Conservation (phyloP, 2,888 invertebrate genomes). For the Ernsta delagoae region DNA sequence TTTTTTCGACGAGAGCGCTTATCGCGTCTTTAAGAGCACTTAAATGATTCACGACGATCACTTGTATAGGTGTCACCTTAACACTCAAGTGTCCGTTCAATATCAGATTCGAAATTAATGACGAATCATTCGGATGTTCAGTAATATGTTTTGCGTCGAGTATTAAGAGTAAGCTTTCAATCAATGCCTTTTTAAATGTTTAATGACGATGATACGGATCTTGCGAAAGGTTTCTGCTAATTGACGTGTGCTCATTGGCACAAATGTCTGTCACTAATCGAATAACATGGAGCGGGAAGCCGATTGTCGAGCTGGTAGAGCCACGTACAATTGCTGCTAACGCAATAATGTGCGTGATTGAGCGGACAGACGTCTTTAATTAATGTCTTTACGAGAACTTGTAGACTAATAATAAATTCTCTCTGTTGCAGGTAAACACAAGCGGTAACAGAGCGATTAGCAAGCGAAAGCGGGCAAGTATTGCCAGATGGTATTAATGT, state of each 20-base stretch:
- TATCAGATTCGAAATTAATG: slow-evolving; percentile 26
- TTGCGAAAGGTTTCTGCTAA: slow-evolving; percentile 5
- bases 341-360: slow-evolving; percentile 34
- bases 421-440: slow-evolving; percentile 61
- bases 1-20: slow-evolving; percentile 27
- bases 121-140: slow-evolving; percentile 17
- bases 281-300: slow-evolving; percentile 30
- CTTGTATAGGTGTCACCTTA: slow-evolving; percentile 24
- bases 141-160: background rate
- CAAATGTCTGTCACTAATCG: slow-evolving; percentile 24
- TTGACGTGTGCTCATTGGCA: slow-evolving; percentile 2
- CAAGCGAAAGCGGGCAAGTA: slow-evolving; percentile 32
- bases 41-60: slow-evolving; percentile 29
- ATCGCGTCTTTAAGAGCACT: slow-evolving; percentile 29
- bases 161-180: background rate
- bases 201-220: background rate
- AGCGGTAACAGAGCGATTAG: slow-evolving; percentile 31
- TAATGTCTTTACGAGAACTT: slow-evolving; percentile 37
- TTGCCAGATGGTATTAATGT: slow-evolving; percentile 35
- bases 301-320: slow-evolving; percentile 24
- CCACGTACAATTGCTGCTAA: slow-evolving; percentile 27
- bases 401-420: slow-evolving; percentile 51
- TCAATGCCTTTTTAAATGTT: background rate
- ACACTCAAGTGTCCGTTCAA: slow-evolving; percentile 20
- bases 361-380: slow-evolving; percentile 35